Conservation (phyloP, 2,113 vertebrate genomes). For the Rattus norvegicus region GRCr8 NC_086022.1:128749501-128750000, state of each 20-base stretch:
- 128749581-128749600: conserved; percentile 30
- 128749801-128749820: conserved; percentile 45
- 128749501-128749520: background rate
- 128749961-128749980: too few species aligned
- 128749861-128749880: conserved; percentile 40
- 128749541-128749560: background rate
- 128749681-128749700: conserved; percentile 40
- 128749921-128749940: conserved; percentile 67
- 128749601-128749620: background rate
- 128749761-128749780: conserved; percentile 76
- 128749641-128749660: background rate
- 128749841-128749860: conserved; percentile 59
- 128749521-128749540: background rate
- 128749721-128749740: conserved; percentile 65
- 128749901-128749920: background rate
- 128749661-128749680: background rate
- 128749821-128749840: conserved; percentile 56
- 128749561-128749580: background rate
- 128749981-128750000: too few species aligned
- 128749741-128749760: conserved; percentile 70
- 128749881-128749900: conserved; percentile 58
- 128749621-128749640: background rate
- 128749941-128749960: too few species aligned
- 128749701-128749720: background rate
- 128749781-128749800: conserved; percentile 67